A percentile compares a stretch with the other conserved stretches of the same genome.
Evolutionary conservation across 1,140 invertebrate species (phyloP).

Genomic region (Acromyrmex charruanus): DNA sequence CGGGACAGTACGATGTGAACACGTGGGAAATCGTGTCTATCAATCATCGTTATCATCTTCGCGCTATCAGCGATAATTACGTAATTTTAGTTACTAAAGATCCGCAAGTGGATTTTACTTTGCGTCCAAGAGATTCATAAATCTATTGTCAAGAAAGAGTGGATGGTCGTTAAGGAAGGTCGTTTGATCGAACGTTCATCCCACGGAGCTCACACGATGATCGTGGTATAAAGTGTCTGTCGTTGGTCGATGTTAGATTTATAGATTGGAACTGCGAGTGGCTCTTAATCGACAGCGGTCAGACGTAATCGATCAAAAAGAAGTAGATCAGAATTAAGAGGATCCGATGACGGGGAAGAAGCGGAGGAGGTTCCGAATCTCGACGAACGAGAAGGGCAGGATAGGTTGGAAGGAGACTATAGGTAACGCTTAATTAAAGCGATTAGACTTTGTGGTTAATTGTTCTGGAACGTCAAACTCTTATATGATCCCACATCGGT

Average conservation of each 20-base stretch:
- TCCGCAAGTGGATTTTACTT: not conserved
- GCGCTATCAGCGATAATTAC: not conserved
- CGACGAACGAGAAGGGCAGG: constrained; percentile 65
- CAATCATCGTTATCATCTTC: not conserved
- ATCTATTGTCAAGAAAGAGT: not conserved
- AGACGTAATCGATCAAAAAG: constrained; percentile 60
- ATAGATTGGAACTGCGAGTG: constrained; percentile 5
- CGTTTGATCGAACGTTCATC: constrained; percentile 7
- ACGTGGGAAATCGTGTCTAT: constrained; percentile 71
- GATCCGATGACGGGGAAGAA: constrained; percentile 73
- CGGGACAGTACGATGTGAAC: constrained; percentile 71
- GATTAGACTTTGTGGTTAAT: constrained; percentile 84
- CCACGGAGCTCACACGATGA: not conserved
- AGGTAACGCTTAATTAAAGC: constrained; percentile 81
- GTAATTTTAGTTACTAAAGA: not conserved
- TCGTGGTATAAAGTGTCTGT: not conserved
- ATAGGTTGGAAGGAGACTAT: constrained; percentile 71
- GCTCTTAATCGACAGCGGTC: constrained; percentile 32
- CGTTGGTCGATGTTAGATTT: constrained; percentile 16
- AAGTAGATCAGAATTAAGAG: constrained; percentile 66
- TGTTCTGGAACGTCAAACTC: constrained; percentile 81
- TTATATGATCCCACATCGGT: constrained; percentile 41
- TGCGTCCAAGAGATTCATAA: not conserved
- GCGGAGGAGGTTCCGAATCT: constrained; percentile 62
- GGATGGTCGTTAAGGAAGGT: constrained; percentile 23